Conservation (phyloP, 64 coral and sea anemone species). For the Anthopleura sola region DNA sequence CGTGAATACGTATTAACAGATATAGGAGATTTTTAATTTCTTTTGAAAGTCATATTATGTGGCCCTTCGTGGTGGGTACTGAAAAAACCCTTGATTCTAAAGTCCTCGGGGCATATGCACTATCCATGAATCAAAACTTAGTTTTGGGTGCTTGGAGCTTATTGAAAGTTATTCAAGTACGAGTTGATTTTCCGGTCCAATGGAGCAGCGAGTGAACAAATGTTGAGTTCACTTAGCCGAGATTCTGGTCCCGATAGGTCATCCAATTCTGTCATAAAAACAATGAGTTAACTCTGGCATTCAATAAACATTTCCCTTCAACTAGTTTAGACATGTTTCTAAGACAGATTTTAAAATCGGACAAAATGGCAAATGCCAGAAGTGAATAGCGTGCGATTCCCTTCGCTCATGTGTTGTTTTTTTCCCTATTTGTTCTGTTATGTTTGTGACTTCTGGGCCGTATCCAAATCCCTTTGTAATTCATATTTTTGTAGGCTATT, state of each 20-base stretch:
- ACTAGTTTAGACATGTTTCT: neutral
- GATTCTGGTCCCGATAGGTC: neutral
- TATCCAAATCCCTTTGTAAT: slow-evolving; percentile 1
- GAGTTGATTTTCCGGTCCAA: neutral
- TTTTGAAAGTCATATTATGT: neutral
- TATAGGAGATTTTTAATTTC: neutral
- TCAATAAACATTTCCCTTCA: neutral
- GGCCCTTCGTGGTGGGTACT: neutral
- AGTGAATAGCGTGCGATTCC: neutral
- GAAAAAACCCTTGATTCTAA: neutral
- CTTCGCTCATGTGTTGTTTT: neutral
- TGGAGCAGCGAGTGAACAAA: neutral
- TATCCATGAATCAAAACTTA: neutral
- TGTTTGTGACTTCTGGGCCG: neutral
- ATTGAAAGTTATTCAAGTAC: neutral
- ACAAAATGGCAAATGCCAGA: neutral
- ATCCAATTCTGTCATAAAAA: neutral
- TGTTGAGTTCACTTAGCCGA: neutral
- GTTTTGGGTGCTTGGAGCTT: neutral
- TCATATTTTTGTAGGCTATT: neutral
- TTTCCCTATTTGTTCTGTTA: neutral
- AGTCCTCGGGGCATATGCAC: neutral
- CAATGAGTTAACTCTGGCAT: slow-evolving; percentile 1
- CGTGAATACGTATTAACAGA: neutral
- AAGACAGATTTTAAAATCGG: neutral